Evolutionary conservation across 2,113 vertebrate genomes (phyloP).

Genomic region (Sula dactylatra): DNA sequence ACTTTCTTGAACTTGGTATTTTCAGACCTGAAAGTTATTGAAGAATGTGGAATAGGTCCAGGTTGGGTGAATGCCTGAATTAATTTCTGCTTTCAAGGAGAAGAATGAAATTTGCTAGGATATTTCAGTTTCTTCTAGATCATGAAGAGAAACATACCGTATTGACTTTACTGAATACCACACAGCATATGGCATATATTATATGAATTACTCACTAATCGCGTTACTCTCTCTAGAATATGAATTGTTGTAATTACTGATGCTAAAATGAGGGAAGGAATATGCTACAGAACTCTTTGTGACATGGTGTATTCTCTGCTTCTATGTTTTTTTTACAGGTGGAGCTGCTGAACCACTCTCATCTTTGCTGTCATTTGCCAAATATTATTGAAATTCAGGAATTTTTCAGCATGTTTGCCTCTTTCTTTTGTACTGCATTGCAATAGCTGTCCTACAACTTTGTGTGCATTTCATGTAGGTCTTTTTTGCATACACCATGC

Average conservation of each 20-base stretch:
- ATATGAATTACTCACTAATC: neutral
- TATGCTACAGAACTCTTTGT: neutral
- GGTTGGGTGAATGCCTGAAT: neutral
- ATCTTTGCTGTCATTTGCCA: neutral
- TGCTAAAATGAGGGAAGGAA: neutral
- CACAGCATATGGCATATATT: neutral
- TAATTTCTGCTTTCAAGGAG: neutral
- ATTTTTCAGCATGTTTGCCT: neutral
- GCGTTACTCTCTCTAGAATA: neutral
- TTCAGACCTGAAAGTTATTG: neutral
- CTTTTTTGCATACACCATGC: neutral
- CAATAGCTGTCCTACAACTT: neutral
- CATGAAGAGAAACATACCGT: neutral
- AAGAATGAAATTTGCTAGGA: neutral
- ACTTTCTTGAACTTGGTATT: neutral
- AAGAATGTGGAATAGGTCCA: neutral
- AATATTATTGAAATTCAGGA: neutral
- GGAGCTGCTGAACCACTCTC: neutral
- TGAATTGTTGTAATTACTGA: neutral
- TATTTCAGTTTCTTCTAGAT: neutral
- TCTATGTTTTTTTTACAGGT: neutral
- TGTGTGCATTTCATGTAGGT: neutral
- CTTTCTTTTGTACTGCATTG: neutral
- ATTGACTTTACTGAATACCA: neutral
- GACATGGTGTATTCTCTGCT: neutral